Conservation (phyloP, 2,888 invertebrate species). For the Sinohyriopsis cumingii region DNA sequence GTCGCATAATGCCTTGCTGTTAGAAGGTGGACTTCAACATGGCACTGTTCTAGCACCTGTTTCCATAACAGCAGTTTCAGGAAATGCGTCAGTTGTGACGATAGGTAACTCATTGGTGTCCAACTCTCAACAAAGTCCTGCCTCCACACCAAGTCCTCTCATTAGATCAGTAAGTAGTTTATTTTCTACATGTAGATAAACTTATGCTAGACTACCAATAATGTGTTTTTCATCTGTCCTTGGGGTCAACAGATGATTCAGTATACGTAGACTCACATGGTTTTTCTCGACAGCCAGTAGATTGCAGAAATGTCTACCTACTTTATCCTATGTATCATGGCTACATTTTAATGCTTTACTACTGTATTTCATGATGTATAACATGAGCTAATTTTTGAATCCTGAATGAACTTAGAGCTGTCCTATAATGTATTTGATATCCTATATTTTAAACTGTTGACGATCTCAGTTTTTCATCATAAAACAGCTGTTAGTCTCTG, state of each 20-base stretch:
- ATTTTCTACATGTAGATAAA: slow-evolving; percentile 2
- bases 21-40: slow-evolving; percentile 49
- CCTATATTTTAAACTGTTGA: too few relatives aligned
- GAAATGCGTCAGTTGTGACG: slow-evolving; percentile 29
- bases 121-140: slow-evolving; percentile 37
- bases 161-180: slow-evolving; percentile 53
- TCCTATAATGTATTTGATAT: too few relatives aligned
- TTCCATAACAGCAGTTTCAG: slow-evolving; percentile 33
- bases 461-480: too few relatives aligned
- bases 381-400: too few relatives aligned
- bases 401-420: too few relatives aligned
- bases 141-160: slow-evolving; percentile 43
- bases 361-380: too few relatives aligned
- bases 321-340: neutral
- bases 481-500: too few relatives aligned
- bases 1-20: slow-evolving; percentile 49
- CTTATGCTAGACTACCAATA: neutral
- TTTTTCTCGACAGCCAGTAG: too few relatives aligned
- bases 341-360: neutral
- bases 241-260: too few relatives aligned
- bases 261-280: too few relatives aligned
- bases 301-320: too few relatives aligned
- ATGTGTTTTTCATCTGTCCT: neutral
- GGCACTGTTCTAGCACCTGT: slow-evolving; percentile 47
- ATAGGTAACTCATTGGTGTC: slow-evolving; percentile 31